A percentile compares a stretch with the other conserved stretches of the same genome.
Conservation (phyloP, 2,113 vertebrate species). For the Melanotaenia duboulayi region DNA sequence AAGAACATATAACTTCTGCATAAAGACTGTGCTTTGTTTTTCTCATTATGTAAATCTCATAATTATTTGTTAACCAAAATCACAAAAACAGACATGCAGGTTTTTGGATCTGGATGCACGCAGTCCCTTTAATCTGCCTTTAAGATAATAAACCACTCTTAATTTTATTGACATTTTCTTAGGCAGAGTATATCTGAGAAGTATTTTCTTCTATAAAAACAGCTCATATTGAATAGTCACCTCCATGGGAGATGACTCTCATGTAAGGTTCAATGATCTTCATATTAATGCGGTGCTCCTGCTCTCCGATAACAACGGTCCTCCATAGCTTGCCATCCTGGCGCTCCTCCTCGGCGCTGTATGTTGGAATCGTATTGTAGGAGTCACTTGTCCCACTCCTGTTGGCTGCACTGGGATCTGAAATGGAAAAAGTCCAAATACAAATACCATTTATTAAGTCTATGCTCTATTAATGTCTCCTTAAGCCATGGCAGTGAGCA, state of each 20-base stretch:
- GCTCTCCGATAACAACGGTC: slow-evolving; percentile 95
- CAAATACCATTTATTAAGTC: not conserved
- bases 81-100: no score
- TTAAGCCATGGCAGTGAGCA: not conserved
- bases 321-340: slow-evolving; percentile 94
- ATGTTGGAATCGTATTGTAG: slow-evolving; percentile 88
- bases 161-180: not conserved
- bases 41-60: no score
- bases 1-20: no score
- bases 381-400: slow-evolving; percentile 56
- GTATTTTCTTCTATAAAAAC: no score
- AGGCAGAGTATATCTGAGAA: not conserved
- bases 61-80: no score
- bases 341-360: slow-evolving; percentile 90
- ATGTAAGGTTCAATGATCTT: slow-evolving; percentile 95
- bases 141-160: no score
- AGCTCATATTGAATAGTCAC: slow-evolving; percentile 68
- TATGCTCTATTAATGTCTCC: not conserved
- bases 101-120: no score
- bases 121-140: no score
- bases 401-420: slow-evolving; percentile 67
- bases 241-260: slow-evolving; percentile 97
- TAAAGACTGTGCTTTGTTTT: no score
- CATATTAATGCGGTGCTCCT: slow-evolving; percentile 99
- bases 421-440: not conserved